Evolutionary conservation across 2,113 vertebrate species (phyloP).

Genomic region (Emydura subglobosa): DNA sequence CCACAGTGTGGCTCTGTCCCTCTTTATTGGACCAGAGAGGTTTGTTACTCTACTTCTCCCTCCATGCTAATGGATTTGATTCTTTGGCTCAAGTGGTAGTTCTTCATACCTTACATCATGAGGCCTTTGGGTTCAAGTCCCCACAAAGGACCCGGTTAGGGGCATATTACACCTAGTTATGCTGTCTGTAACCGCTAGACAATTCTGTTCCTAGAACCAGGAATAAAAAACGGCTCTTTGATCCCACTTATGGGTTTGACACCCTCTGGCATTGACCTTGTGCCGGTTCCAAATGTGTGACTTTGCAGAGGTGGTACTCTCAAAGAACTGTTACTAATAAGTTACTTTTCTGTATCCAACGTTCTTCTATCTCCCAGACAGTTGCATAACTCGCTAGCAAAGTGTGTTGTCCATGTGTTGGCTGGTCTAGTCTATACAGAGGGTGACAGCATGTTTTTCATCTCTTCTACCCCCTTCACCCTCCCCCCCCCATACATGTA

Average conservation of each 20-base stretch:
- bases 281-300: rapidly evolving
- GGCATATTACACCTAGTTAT: neutral
- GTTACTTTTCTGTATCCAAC: neutral
- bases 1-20: neutral
- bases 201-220: rapidly evolving
- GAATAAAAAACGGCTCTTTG: rapidly evolving
- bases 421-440: rapidly evolving
- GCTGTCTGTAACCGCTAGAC: neutral
- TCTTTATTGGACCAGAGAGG: neutral
- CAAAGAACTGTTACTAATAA: neutral
- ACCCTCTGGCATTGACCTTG: neutral
- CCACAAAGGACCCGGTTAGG: neutral
- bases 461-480: too few species aligned
- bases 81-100: neutral
- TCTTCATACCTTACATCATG: neutral
- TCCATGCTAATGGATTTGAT: neutral
- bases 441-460: neutral
- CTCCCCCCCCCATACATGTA: rapidly evolving
- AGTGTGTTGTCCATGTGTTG: rapidly evolving
- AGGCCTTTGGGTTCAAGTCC: neutral
- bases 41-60: neutral
- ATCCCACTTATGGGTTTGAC: rapidly evolving
- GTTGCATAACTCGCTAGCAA: neutral
- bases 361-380: rapidly evolving
- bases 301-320: neutral